Base-by-base conservation (phyloP, 1,140 invertebrate genomes). In the Theocolax elegans region DNA sequence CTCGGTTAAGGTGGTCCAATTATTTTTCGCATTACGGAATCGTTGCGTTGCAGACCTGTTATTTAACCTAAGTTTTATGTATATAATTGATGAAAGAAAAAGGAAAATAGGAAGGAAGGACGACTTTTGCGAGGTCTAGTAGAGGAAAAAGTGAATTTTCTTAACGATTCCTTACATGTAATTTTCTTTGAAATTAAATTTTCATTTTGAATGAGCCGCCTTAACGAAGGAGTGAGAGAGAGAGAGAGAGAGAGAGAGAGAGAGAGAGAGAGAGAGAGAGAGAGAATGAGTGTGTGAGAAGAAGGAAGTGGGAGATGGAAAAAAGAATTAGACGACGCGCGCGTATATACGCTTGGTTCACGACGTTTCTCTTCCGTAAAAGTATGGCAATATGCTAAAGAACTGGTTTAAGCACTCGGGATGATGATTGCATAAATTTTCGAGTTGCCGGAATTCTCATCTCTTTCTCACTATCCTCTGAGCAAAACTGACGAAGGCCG, bases 351-450 rank as follows among this genome's bases (percentile, higher is more conserved):
- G 6, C 15, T 1, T 38, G 7, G 19, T 38, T 38, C 38, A 12
- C 21, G 23, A 58, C 31, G 21, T 49, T 42, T 64, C 12, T 42
- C 21, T 35, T 40, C 29, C 12, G 13, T n/a, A 53, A 56, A 53
- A 48, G 27, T 31, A 64, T 13, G 29, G 44, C 17, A 38, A 62
- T 60, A 53, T 53, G 42, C 25, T 54, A 54, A 62, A 69, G 23
- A 62, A 62, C 44, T 54, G 49, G 51, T 42, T 64, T 64, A 71
- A 71, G 68, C 51, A 58, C 15, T 38, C 53, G 51, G 29, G 21
- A 71, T 40, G 60, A 71, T 71, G 68, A 71, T 71, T 71, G 68
- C 38, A 71, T 71, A 71, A 65, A 71, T 64, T 71, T 64, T 49
- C 60, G 59, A 71, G 68, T 31, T 42, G 42, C 53, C n/a, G 40